These are phyloP conservation scores for Ammodytes marinus DNA, from an alignment of 2,113 vertebrate species.

Conservation along the genomic window DNA sequence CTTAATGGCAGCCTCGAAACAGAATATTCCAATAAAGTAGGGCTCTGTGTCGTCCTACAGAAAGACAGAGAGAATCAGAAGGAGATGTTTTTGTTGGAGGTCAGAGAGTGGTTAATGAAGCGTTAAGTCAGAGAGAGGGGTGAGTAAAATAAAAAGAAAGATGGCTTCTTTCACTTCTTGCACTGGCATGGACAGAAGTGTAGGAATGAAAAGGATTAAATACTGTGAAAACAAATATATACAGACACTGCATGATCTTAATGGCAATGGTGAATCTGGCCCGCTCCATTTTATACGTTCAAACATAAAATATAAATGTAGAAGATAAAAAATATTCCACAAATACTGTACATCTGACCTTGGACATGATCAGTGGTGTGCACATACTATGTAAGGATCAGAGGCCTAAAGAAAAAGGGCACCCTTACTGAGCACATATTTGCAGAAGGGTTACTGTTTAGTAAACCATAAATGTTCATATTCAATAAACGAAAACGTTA, in stretches of 20 bases:
- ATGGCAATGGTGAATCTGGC: not conserved
- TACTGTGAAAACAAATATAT: conserved; percentile 50
- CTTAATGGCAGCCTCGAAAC: conserved; percentile 99
- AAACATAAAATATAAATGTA: not conserved
- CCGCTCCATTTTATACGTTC: conserved; percentile 8
- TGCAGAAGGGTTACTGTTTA: not conserved
- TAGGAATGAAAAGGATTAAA: conserved; percentile 49
- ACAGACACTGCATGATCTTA: conserved; percentile 31
- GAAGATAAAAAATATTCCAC: not conserved
- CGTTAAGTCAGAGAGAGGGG: conserved; percentile 53
- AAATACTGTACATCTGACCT: not conserved
- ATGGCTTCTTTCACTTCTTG: conserved; percentile 56
- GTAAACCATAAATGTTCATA: too few species aligned
- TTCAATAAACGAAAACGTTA: too few species aligned
- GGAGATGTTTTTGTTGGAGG: conserved; percentile 63
- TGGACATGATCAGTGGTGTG: not conserved
- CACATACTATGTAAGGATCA: not conserved
- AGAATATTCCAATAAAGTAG: conserved; percentile 99
- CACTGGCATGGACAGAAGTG: conserved; percentile 26
- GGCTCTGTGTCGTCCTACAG: conserved; percentile 97
- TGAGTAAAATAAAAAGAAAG: conserved; percentile 41
- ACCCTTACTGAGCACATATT: not conserved
- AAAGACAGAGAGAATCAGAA: conserved; percentile 54
- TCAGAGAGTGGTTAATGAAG: conserved; percentile 74
- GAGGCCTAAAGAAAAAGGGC: not conserved